Evolutionary conservation across 2,797 vertebrate genomes (phyloP).

Genomic region (Clamator glandarius): DNA sequence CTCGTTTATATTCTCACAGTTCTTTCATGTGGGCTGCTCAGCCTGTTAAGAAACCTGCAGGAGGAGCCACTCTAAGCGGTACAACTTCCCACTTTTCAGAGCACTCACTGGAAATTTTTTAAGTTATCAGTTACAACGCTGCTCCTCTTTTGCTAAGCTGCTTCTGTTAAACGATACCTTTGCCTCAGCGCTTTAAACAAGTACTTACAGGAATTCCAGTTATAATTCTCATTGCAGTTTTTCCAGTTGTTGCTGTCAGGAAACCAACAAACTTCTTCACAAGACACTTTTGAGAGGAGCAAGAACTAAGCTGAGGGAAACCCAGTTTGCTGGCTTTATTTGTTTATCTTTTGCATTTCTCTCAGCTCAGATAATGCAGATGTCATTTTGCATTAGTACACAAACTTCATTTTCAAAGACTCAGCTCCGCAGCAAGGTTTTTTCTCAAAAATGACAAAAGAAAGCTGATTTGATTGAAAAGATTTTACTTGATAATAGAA

Average conservation of each 20-base stretch:
- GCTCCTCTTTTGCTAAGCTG: not conserved
- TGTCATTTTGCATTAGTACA: not conserved
- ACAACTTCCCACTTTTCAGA: not conserved
- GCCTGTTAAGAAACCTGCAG: not conserved
- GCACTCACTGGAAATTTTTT: not conserved
- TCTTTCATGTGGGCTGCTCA: rapidly evolving
- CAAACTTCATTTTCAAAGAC: not conserved
- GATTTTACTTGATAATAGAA: not conserved
- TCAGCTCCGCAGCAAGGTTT: not conserved
- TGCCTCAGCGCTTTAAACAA: not conserved
- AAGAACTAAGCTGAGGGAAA: conserved; percentile 6
- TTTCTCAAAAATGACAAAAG: not conserved
- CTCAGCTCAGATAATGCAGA: not conserved
- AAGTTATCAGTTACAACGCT: not conserved
- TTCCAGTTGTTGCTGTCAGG: not conserved
- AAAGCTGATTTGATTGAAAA: not conserved
- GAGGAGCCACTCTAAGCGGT: not conserved
- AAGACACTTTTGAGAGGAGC: not conserved
- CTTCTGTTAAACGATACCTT: not conserved
- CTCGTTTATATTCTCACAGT: rapidly evolving
- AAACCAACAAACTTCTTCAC: not conserved
- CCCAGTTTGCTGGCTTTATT: not conserved
- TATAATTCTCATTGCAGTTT: not conserved
- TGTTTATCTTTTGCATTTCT: conserved; percentile 10
- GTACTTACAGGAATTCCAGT: not conserved